A percentile compares a stretch with the other conserved stretches of the same genome.
Evolutionary conservation across 2,888 invertebrate genomes (phyloP).

Genomic region (Campopleginae sp.): DNA sequence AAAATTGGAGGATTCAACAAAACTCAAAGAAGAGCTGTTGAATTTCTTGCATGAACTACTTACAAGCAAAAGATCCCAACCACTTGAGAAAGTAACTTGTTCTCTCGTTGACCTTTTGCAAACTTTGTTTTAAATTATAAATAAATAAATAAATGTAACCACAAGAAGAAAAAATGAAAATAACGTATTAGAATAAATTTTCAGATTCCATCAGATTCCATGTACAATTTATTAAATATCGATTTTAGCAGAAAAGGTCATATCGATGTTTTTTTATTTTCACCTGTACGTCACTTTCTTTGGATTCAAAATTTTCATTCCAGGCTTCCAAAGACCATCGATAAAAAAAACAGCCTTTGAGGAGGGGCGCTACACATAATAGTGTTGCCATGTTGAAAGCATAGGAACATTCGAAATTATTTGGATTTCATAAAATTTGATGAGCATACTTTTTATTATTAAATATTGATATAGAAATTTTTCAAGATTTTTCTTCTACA

Average conservation of each 20-base stretch:
- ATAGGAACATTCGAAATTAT: too few relatives aligned
- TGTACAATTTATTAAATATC: background rate
- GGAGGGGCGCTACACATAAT: too few relatives aligned
- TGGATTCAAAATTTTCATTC: background rate
- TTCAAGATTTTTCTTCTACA: too few relatives aligned
- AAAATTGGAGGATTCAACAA: constrained; percentile 11
- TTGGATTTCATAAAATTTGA: too few relatives aligned
- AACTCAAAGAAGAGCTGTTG: background rate
- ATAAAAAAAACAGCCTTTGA: too few relatives aligned
- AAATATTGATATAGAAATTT: too few relatives aligned
- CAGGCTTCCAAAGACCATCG: background rate
- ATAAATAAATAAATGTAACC: background rate
- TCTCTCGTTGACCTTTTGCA: background rate
- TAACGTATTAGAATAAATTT: background rate
- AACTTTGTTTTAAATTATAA: background rate
- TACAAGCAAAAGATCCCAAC: background rate
- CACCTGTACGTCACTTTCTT: background rate
- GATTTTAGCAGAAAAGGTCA: background rate
- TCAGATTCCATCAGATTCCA: background rate
- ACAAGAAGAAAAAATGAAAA: background rate
- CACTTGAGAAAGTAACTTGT: background rate
- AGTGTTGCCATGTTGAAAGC: too few relatives aligned
- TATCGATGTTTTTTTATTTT: background rate
- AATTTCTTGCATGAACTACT: background rate
- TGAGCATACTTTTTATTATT: too few relatives aligned